Evolutionary conservation across 2,888 invertebrate genomes (phyloP).

Genomic region (Drosophila incognita): DNA sequence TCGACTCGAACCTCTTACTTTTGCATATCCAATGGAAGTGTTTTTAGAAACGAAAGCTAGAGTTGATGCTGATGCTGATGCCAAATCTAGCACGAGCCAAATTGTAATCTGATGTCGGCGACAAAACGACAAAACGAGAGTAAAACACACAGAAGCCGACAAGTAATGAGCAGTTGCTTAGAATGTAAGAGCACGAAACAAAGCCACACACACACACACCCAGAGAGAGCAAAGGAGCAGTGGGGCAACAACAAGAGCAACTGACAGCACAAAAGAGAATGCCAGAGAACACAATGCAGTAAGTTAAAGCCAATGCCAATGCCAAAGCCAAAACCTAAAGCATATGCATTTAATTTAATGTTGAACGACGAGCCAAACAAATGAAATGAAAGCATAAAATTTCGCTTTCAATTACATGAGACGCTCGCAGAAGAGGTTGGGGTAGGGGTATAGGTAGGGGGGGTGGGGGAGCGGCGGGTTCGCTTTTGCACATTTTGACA

Average conservation of each 20-base stretch:
- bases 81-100: slow-evolving; percentile 71
- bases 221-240: slow-evolving; percentile 25
- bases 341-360: slow-evolving; percentile 76
- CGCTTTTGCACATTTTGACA: slow-evolving; percentile 67
- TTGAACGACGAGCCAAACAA: slow-evolving; percentile 43
- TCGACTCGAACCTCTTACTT: slow-evolving; percentile 17
- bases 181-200: slow-evolving; percentile 36
- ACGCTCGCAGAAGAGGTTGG: not conserved
- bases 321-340: slow-evolving; percentile 20
- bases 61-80: slow-evolving; percentile 11
- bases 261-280: slow-evolving; percentile 67
- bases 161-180: slow-evolving; percentile 80
- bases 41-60: slow-evolving; percentile 22
- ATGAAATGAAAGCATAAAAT: slow-evolving; percentile 70
- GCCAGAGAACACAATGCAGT: slow-evolving; percentile 19
- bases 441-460: not conserved
- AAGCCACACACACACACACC: slow-evolving; percentile 37
- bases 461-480: slow-evolving; percentile 15
- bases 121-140: slow-evolving; percentile 16
- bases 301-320: slow-evolving; percentile 4
- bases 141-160: slow-evolving; percentile 66
- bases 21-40: slow-evolving; percentile 11
- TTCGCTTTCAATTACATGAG: slow-evolving; percentile 80
- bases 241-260: slow-evolving; percentile 37
- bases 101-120: slow-evolving; percentile 48